phyloP scores from a whole-genome alignment of 1,140 invertebrate genomes.

The Megalonaias nervosa region DNA sequence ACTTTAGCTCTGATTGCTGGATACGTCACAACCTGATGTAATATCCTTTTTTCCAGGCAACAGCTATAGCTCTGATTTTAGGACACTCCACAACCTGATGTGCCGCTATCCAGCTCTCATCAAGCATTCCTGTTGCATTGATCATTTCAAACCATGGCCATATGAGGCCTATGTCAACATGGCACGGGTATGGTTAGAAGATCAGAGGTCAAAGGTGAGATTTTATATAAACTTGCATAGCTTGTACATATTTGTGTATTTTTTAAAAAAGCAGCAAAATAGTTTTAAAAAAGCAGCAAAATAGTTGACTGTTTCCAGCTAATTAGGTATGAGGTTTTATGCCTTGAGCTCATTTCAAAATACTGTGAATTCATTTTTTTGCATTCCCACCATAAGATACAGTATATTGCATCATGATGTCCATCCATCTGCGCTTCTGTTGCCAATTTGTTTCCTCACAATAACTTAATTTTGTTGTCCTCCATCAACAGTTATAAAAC shows the following conservation, averaged over 20 bases:
- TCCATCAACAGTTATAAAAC: too few species aligned
- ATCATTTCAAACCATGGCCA: conserved; percentile 65
- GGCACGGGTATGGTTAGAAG: conserved; percentile 62
- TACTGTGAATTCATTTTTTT: too few species aligned
- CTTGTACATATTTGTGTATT: too few species aligned
- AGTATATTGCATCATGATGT: too few species aligned
- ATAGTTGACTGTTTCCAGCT: not conserved
- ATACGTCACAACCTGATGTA: conserved; percentile 53
- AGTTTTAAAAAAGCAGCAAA: not conserved
- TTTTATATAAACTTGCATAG: not conserved
- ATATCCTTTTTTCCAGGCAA: conserved; percentile 43
- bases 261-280: too few species aligned
- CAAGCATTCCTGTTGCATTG: conserved; percentile 57
- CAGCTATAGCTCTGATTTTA: conserved; percentile 56
- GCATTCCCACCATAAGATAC: too few species aligned
- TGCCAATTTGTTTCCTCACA: too few species aligned
- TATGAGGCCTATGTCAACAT: conserved; percentile 58
- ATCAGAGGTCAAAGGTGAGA: conserved; percentile 55
- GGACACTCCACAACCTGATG: conserved; percentile 52
- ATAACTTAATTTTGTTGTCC: too few species aligned
- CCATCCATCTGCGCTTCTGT: too few species aligned
- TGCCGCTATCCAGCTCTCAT: conserved; percentile 55
- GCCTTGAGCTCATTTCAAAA: not conserved
- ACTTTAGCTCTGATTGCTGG: conserved; percentile 54
- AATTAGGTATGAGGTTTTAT: not conserved